These are phyloP conservation scores for Erpornis zantholeuca DNA, from an alignment of 2,113 vertebrate genomes.

Conservation along the genomic window DNA sequence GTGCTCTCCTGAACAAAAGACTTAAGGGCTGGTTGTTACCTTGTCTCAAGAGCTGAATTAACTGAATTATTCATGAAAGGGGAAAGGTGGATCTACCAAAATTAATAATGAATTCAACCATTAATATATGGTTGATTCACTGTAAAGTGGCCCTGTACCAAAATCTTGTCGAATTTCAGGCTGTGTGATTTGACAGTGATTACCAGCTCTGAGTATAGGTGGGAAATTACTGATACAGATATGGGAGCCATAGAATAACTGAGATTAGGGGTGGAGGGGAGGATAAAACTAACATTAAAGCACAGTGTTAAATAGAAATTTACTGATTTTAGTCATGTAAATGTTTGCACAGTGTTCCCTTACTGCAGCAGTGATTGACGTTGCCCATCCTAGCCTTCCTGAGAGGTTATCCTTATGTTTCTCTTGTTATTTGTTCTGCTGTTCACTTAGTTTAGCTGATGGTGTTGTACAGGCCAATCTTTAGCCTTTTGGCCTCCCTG, in stretches of 20 bases:
- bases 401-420: not conserved
- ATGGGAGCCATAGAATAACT: not conserved
- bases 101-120: not conserved
- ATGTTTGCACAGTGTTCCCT: not conserved
- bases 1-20: conserved; percentile 9
- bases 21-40: not conserved
- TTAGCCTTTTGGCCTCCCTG: not conserved
- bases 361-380: fast-evolving
- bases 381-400: not conserved
- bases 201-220: not conserved
- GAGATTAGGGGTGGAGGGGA: not conserved
- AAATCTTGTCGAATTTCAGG: not conserved
- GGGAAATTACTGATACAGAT: not conserved
- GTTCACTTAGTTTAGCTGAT: not conserved
- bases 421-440: not conserved
- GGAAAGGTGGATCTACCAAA: not conserved
- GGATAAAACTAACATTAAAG: not conserved
- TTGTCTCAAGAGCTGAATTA: not conserved
- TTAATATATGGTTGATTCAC: not conserved
- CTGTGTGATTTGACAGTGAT: not conserved
- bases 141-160: not conserved
- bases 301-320: not conserved
- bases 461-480: not conserved
- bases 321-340: not conserved
- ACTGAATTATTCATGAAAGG: not conserved